Evolutionary conservation across 2,113 vertebrate species (phyloP), one percentile per base, ranked within the genome.

Genomic region (Morone saxatilis): DNA sequence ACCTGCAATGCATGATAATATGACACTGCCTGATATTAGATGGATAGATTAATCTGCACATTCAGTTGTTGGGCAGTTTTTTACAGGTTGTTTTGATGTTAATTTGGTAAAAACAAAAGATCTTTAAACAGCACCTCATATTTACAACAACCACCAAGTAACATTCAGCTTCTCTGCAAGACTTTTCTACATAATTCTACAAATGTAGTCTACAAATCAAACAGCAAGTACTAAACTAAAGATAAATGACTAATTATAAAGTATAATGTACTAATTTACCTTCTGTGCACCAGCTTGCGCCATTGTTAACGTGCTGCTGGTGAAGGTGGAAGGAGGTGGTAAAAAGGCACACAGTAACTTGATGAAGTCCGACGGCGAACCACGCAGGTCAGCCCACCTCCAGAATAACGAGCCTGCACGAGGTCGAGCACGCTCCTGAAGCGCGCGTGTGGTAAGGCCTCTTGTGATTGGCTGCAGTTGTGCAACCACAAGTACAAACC

Each of bases 391-490:
- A 54, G 50, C 14, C 16, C 63, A 0, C 51, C 36, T 71, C 56
- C 40, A 1, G n/a, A 38, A 50, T 60, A 54, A 2, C 4, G 8
- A n/a, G 43, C 54, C 40, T 7, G 8, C 62, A 9, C 56, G 0
- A 11, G 36, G 25, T 4, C 25, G 59, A 48, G 43, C 79, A 76
- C 60, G 45, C 76, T 65, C 60, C 3, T 41, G 13, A 2, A 2
- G 41, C 2, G 50, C 6, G 73, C 73, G 13, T 1, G 14, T 16
- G 51, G 25, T 45, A 1, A 13, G 62, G 25, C 17, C 31, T 76
- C 48, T 20, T 61, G 0, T 79, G 75, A 86, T 87, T 88, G 85
- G 87, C 76, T 59, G 51, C 63, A 66, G 56, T 80, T 71, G 45
- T 10, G 69, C 50, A 84, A 77, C 56, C 36, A 40, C 20, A 14